phyloP scores from a whole-genome alignment of 2,888 invertebrate genomes.

The Torymus auratus region DNA sequence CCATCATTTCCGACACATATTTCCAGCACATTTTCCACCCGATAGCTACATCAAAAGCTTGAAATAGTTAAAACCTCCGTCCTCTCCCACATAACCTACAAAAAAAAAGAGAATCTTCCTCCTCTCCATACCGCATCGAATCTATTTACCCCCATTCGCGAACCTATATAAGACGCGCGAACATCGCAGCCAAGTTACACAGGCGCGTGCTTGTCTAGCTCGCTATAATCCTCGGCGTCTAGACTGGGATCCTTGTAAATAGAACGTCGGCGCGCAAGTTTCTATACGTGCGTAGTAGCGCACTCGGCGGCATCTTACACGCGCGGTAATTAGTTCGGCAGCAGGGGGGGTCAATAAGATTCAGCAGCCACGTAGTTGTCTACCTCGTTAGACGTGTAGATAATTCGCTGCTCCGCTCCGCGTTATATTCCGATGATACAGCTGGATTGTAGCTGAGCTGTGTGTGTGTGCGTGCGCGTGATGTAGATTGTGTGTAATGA shows the following conservation, averaged over 20 bases:
- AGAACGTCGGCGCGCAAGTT: slow-evolving; percentile 48
- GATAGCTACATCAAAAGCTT: too few species aligned
- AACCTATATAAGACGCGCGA: not conserved
- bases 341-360: slow-evolving; percentile 32
- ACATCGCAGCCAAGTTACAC: slow-evolving; percentile 41
- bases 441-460: slow-evolving; percentile 18
- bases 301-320: slow-evolving; percentile 33
- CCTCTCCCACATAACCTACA: too few species aligned
- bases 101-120: too few species aligned
- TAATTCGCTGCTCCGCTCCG: slow-evolving; percentile 12
- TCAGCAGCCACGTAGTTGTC: not conserved
- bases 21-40: slow-evolving; percentile 5
- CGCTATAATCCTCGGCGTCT: not conserved
- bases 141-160: too few species aligned
- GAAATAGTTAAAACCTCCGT: not conserved
- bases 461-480: not conserved
- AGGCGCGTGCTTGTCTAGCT: not conserved
- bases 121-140: too few species aligned
- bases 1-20: not conserved
- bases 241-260: slow-evolving; percentile 65
- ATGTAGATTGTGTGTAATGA: not conserved
- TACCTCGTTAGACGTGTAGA: slow-evolving; percentile 42
- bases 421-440: slow-evolving; percentile 18
- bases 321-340: slow-evolving; percentile 49
- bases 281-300: slow-evolving; percentile 19